Conservation (phyloP, 2,113 vertebrate genomes). For the Martes martes region DNA sequence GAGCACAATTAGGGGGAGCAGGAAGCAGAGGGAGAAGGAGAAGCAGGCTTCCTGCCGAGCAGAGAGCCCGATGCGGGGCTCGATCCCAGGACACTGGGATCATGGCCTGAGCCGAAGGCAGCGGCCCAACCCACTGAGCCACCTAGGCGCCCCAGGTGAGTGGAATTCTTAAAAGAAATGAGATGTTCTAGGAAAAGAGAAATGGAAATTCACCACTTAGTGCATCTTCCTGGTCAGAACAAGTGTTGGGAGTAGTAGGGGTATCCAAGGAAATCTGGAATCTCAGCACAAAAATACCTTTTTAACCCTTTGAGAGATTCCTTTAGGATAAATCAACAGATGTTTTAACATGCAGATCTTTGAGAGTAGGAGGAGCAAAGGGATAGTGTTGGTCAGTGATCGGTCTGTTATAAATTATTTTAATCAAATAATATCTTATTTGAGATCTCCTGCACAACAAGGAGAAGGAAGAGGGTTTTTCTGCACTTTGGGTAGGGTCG, state of each 20-base stretch:
- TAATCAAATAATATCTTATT: not conserved
- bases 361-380: not conserved
- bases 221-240: not conserved
- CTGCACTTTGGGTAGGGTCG: not conserved
- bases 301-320: constrained; percentile 23
- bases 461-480: not conserved
- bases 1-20: too few species aligned
- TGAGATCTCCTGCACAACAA: not conserved
- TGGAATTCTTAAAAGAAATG: not conserved
- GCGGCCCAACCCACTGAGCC: too few species aligned
- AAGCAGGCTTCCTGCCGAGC: too few species aligned
- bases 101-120: too few species aligned
- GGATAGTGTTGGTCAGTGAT: not conserved
- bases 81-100: too few species aligned
- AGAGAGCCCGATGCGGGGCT: too few species aligned
- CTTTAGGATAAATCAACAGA: constrained; percentile 14
- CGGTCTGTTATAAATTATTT: constrained; percentile 26
- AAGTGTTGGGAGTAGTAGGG: not conserved
- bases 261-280: not conserved
- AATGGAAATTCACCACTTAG: not conserved
- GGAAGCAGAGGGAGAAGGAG: too few species aligned
- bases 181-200: not conserved
- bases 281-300: not conserved
- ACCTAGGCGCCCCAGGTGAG: not conserved
- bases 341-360: constrained; percentile 1